These are phyloP conservation scores for Pelmatolapia mariae DNA, from an alignment of 2,113 vertebrate genomes.

Conservation along the genomic window DNA sequence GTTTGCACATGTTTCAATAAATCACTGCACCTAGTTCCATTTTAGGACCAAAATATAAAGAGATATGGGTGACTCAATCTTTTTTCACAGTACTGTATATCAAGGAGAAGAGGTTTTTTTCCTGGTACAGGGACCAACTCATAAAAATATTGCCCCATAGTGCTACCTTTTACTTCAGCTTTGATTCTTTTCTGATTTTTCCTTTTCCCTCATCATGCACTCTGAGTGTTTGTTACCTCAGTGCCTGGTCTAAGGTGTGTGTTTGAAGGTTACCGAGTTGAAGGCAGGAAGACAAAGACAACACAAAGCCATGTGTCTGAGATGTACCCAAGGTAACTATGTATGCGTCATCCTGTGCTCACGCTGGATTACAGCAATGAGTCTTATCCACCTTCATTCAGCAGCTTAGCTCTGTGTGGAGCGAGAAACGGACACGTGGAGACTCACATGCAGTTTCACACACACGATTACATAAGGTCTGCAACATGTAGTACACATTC, in stretches of 20 bases:
- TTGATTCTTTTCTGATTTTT: not conserved
- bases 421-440: not conserved
- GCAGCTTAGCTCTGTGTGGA: conserved; percentile 23
- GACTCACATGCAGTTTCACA: not conserved
- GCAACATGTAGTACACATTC: not conserved
- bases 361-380: conserved; percentile 26
- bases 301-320: not conserved
- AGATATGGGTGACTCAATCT: not conserved
- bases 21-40: not conserved
- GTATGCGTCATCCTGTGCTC: conserved; percentile 21
- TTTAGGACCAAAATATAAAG: not conserved
- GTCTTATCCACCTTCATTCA: conserved; percentile 47
- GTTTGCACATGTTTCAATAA: not conserved
- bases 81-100: not conserved
- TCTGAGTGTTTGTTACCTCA: not conserved
- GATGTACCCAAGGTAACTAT: not conserved
- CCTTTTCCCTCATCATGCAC: not conserved
- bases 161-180: not conserved
- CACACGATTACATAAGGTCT: not conserved
- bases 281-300: not conserved
- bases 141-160: not conserved
- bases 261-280: not conserved
- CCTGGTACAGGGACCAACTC: not conserved
- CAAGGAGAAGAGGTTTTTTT: not conserved
- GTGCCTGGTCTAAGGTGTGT: not conserved